Conservation (phyloP, 2,888 invertebrate genomes). For the Parthenolecanium corni region DNA sequence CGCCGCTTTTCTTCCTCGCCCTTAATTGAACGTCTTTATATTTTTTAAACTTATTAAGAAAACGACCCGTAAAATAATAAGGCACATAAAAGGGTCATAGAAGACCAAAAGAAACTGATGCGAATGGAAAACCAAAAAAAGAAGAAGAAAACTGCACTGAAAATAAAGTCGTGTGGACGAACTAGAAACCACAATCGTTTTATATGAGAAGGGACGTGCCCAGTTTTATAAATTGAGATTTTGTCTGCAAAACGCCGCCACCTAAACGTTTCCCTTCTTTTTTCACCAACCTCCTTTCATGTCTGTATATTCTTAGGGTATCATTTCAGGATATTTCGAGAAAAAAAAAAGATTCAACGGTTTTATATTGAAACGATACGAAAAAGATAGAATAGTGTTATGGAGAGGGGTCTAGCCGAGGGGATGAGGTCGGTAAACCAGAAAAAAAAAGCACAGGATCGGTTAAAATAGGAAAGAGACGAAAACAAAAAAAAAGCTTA, state of each 20-base stretch:
- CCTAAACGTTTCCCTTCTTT: neutral
- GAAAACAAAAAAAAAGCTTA: too few relatives aligned
- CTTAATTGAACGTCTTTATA: constrained; percentile 19
- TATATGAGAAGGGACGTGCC: constrained; percentile 20
- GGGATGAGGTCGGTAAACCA: too few relatives aligned
- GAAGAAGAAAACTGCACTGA: too few relatives aligned
- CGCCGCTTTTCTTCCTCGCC: neutral
- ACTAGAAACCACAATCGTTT: constrained; percentile 18
- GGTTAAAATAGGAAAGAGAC: too few relatives aligned
- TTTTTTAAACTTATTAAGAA: constrained; percentile 22
- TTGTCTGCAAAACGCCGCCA: constrained; percentile 20
- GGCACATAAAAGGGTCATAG: neutral
- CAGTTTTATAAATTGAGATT: constrained; percentile 23
- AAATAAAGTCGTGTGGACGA: neutral
- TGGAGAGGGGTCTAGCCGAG: too few relatives aligned
- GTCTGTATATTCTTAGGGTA: neutral
- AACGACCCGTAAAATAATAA: constrained; percentile 24
- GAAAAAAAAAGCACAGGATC: too few relatives aligned
- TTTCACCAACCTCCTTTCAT: neutral
- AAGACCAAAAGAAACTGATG: too few relatives aligned
- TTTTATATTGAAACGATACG: constrained; percentile 18
- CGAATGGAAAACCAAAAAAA: too few relatives aligned
- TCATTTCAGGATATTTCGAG: constrained; percentile 3
- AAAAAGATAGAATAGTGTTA: neutral
- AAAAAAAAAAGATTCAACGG: constrained; percentile 5